Base-by-base conservation (phyloP, 2,113 vertebrate genomes). In the Passer domesticus region DNA sequence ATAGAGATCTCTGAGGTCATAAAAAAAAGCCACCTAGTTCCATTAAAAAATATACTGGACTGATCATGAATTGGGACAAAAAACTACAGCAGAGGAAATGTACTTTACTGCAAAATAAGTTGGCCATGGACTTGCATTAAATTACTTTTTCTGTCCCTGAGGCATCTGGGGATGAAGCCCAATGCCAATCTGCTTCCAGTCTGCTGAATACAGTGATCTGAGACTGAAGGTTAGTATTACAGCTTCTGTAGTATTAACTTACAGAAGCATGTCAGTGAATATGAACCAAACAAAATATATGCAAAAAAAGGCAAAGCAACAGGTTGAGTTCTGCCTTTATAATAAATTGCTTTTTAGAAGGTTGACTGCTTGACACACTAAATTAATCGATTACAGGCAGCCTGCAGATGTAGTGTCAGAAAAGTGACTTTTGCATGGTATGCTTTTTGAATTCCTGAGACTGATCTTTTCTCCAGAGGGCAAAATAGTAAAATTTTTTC, bases 391-490 rank as follows among this genome's bases (percentile, higher is more conserved):
- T 78, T 90, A 81, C n/a, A 90, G 72, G 39, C 46, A 91, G 52
- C 47, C 33, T 62, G 47, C 50, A 88, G 50, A 74, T 4, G 4
- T 49, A 67, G 64, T 15, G 28, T 85, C 90, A 90, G 83, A 78
- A 80, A 88, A 93, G 44, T 55, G 81, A 88, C 64, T 90, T 92
- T n/a, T 80, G 50, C 60, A 52, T 41, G 31, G 47, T 60, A 27
- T 41, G 41, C 39, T 64, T 83, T 64, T 87, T 63, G 56, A 90
- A 92, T 83, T 90, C 60, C 79, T 75, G n/a, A 75, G 60, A 80
- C 50, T 52, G 39, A 81, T 83, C 39, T 93, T 92, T 90, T 87
- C 90, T 88, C 94, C 66, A 92, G 85, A 92, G 88, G 47, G 52
- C 56, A 95, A 63, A 95, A 88, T 30, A 74, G 44, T 50, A 52